Conservation (phyloP, 2,888 invertebrate genomes). For the Torymus tubicola region DNA sequence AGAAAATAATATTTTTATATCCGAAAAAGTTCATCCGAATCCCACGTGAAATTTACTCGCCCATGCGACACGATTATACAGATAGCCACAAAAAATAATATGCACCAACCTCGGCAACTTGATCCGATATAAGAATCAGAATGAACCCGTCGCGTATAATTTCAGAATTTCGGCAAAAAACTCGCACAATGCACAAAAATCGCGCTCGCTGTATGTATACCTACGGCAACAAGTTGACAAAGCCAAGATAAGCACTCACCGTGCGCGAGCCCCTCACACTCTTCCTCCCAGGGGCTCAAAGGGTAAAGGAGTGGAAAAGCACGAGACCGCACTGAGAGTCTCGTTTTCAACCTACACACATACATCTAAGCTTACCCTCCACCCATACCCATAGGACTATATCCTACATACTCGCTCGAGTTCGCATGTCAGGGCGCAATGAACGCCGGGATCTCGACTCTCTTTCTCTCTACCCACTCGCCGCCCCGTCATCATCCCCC, state of each 20-base stretch:
- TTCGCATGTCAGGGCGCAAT: slow-evolving; percentile 70
- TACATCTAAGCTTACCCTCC: neutral
- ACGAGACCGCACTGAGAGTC: slow-evolving; percentile 17
- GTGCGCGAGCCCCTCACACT: neutral
- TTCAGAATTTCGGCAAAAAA: slow-evolving; percentile 48
- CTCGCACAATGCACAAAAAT: too few relatives aligned
- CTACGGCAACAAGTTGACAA: slow-evolving; percentile 56
- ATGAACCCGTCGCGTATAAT: slow-evolving; percentile 17
- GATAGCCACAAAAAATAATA: neutral
- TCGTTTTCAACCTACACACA: neutral
- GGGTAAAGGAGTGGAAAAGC: slow-evolving; percentile 49
- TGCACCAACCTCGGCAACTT: slow-evolving; percentile 23
- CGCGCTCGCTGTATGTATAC: neutral
- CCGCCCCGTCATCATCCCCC: slow-evolving; percentile 47
- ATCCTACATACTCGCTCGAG: neutral
- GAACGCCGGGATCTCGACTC: slow-evolving; percentile 57
- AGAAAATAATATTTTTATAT: too few relatives aligned
- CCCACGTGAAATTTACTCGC: too few relatives aligned
- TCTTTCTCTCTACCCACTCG: slow-evolving; percentile 37
- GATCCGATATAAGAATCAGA: slow-evolving; percentile 47
- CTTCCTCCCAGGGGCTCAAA: neutral
- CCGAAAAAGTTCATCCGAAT: too few relatives aligned
- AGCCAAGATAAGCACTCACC: slow-evolving; percentile 32
- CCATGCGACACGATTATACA: neutral
- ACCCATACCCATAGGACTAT: too few relatives aligned